Base-by-base conservation (phyloP, 2,797 vertebrate species). In the Sarcophilus harrisii region DNA sequence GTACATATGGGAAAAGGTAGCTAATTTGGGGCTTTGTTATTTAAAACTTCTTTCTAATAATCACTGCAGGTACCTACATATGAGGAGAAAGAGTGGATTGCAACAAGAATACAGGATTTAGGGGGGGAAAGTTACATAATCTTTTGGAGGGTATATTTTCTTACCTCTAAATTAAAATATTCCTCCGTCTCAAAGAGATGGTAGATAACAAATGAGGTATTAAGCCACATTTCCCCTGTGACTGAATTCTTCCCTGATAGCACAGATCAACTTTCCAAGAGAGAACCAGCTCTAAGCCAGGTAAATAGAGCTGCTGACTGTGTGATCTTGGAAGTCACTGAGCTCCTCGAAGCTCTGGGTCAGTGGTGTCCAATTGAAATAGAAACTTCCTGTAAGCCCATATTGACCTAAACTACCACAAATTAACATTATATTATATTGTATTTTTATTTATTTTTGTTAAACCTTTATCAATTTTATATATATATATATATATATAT, bases 11-110 rank as follows among this genome's bases (percentile, higher is more conserved):
- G 57, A 93, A 45, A 57, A 91, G 45, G 27, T 5, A 91, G 58
- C 38, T 38, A 49, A 93, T 6, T 92, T 21, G 96, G 38, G 96
- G 12, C 1, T 38, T 95, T 62, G 66, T 45, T 92, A 18, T 93
- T 95, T 92, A 93, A 87, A 94, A 38, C 95, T 95, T 95, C 73
- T 92, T 58, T 94, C n/a, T 95, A 4, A 58, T 90, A 81, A 81
- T 81, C 73, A 24, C 21, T 45, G 73, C 4, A 14, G 59, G 54
- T 57, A 93, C 1, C 30, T 21, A 11, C 32, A 5, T 91, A 28
- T 93, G 92, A 93, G 52, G 32, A 94, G n/a, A 54, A 94, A 96
- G 38, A 32, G 58, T 91, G 93, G n/a, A 10, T 29, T 32, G 57
- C 59, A 11, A 21, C 5, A 55, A 55, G 96, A 94, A 94, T 1